Conservation (phyloP, 1,140 invertebrate species). For the Lucilia cuprina region DNA sequence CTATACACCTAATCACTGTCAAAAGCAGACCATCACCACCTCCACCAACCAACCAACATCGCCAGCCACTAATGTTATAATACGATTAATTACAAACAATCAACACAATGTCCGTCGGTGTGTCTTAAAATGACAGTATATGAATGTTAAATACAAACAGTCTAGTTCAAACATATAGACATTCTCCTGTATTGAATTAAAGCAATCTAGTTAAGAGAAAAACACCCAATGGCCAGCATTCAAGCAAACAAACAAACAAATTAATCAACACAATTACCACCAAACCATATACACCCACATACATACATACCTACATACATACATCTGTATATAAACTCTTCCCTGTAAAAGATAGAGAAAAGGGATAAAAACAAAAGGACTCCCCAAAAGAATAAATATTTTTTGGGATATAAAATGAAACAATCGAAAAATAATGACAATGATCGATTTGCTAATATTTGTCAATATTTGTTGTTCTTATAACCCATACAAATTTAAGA, state of each 20-base stretch:
- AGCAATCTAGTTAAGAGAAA: conserved; percentile 1
- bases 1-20: conserved; percentile 56
- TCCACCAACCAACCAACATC: background rate
- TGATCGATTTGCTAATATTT: conserved; percentile 63
- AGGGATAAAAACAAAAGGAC: background rate
- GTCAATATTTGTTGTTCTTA: conserved; percentile 53
- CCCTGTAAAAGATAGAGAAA: background rate
- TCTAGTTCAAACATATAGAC: background rate
- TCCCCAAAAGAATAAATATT: no score
- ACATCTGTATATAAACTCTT: background rate
- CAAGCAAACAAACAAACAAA: conserved; percentile 15
- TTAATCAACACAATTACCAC: background rate
- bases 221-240: background rate
- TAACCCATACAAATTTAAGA: conserved; percentile 44
- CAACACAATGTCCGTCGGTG: conserved; percentile 53
- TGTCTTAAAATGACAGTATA: background rate
- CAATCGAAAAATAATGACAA: conserved; percentile 63
- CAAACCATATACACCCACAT: background rate
- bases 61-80: conserved; percentile 42
- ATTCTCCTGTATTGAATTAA: background rate
- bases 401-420: conserved; percentile 32
- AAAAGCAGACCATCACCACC: conserved; percentile 55
- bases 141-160: conserved; percentile 21
- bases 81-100: conserved; percentile 63
- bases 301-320: background rate